These are phyloP conservation scores for Aspidiotus rigidus DNA, from an alignment of 2,888 invertebrate species.

Conservation along the genomic window DNA sequence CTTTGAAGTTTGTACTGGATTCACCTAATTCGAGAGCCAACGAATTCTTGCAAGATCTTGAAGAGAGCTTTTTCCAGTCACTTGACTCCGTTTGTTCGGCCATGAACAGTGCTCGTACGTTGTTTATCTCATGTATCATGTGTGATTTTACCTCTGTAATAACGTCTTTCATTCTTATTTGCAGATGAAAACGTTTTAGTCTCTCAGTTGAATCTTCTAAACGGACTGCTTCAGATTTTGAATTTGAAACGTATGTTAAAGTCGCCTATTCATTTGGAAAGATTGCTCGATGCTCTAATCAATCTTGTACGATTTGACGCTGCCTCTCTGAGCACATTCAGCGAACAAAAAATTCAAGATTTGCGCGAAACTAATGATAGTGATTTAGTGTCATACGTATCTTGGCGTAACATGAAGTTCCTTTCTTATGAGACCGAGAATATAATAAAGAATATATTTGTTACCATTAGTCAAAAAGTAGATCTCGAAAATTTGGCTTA, in stretches of 20 bases:
- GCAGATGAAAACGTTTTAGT: conserved; percentile 19
- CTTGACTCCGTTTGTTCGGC: neutral
- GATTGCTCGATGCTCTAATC: conserved; percentile 6
- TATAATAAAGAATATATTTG: conserved; percentile 10
- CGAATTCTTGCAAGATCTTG: conserved; percentile 49
- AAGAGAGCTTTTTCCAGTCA: conserved; percentile 48
- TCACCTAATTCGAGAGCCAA: conserved; percentile 40
- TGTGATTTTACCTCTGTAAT: too few species aligned
- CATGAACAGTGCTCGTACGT: too few species aligned
- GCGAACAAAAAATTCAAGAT: conserved; percentile 9
- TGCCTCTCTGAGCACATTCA: conserved; percentile 11
- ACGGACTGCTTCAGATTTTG: conserved; percentile 19
- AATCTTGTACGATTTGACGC: conserved; percentile 21
- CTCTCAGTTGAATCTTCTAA: conserved; percentile 21
- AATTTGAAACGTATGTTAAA: conserved; percentile 6
- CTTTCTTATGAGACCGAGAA: conserved; percentile 10
- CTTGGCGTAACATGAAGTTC: conserved; percentile 21
- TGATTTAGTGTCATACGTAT: neutral
- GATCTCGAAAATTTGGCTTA: conserved; percentile 10
- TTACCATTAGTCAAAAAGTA: neutral
- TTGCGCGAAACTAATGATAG: neutral
- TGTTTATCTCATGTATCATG: too few species aligned
- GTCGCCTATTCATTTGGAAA: conserved; percentile 11
- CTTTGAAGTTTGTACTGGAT: conserved; percentile 44
- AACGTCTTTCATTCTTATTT: too few species aligned